These are phyloP conservation scores for Thaumetopoea pityocampa DNA, from an alignment of 1,140 invertebrate species.

Conservation along the genomic window DNA sequence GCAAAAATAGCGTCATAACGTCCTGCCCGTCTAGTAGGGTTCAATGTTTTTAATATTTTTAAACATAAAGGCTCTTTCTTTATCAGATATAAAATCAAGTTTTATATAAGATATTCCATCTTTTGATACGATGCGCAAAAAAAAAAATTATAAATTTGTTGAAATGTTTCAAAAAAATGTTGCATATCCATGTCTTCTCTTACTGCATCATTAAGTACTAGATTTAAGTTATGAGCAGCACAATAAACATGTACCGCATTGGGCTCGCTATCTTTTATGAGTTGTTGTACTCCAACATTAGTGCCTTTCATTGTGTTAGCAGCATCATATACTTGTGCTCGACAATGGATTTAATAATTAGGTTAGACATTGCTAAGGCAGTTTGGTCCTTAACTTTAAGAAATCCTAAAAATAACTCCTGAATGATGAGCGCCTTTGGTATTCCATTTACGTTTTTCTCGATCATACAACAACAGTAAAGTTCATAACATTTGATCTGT, in stretches of 20 bases:
- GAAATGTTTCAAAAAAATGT: conserved; percentile 23
- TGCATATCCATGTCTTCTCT: conserved; percentile 25
- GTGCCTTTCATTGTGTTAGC: conserved; percentile 25
- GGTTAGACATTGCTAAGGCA: conserved; percentile 26
- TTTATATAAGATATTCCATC: conserved; percentile 24
- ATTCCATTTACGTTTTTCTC: conserved; percentile 26
- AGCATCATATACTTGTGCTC: conserved; percentile 22
- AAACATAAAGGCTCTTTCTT: conserved; percentile 16
- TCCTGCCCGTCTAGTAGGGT: conserved; percentile 23
- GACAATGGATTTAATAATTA: conserved; percentile 25
- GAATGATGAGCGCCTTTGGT: conserved; percentile 24
- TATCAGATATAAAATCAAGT: conserved; percentile 20
- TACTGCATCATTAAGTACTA: conserved; percentile 29
- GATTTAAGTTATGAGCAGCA: conserved; percentile 30
- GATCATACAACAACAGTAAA: conserved; percentile 26
- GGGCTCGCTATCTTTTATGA: conserved; percentile 24
- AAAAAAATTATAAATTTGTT: conserved; percentile 30
- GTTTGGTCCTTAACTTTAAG: conserved; percentile 27
- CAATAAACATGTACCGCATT: conserved; percentile 25
- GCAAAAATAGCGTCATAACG: conserved; percentile 22
- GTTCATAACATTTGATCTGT: conserved; percentile 24
- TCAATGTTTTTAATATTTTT: conserved; percentile 23
- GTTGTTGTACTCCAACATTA: conserved; percentile 28
- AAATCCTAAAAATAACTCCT: conserved; percentile 25
- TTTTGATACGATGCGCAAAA: conserved; percentile 26